Evolutionary conservation across 2,113 vertebrate species (phyloP), one percentile per base, ranked within the genome.

Genomic region (Verasper variegatus): DNA sequence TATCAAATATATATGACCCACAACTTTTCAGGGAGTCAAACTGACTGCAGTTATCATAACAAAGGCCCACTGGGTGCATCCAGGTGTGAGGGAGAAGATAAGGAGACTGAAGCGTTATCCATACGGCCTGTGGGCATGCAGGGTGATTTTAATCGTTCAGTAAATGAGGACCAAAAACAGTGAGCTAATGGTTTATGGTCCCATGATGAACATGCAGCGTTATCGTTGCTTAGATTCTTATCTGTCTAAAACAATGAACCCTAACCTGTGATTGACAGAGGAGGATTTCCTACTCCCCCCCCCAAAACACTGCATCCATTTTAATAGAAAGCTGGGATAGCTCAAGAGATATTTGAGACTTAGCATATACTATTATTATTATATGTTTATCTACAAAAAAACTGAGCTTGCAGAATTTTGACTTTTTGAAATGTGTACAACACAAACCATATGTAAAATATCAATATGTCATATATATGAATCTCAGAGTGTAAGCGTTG

Each of bases 1-100:
- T 75, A 88, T 86, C 81, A 68, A 67, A 78, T 76, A 82, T 64
- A 80, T 85, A 63, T 69, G 80, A 68, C 71, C 76, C 80, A 69
- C 59, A 73, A 40, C 78, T 74, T 61, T 77, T 81, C 55, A 76
- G 64, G 60, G 63, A 14, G 66, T 82, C 83, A 82, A 71, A 68
- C 70, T 55, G 76, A 86, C 47, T 1, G 57, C 35, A 15, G 21
- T 87, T 92, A 83, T 70, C 82, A 92, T 90, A 31, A 92, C 89
- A 93, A 92, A 87, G 86, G 49, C n/a, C 71, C 24, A 58, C 35
- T 71, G 88, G 84, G 74, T 79, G 76, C 74, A 74, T 66, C 78
- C 76, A 90, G 80, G 86, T 90, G 82, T 47, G 81, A 0, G 27
- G 49, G 76, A 72, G 80, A 68, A 88, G 40, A 42, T 3, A 60